Base-by-base conservation (phyloP, 2,113 vertebrate species). In the Amazona vittata region DNA sequence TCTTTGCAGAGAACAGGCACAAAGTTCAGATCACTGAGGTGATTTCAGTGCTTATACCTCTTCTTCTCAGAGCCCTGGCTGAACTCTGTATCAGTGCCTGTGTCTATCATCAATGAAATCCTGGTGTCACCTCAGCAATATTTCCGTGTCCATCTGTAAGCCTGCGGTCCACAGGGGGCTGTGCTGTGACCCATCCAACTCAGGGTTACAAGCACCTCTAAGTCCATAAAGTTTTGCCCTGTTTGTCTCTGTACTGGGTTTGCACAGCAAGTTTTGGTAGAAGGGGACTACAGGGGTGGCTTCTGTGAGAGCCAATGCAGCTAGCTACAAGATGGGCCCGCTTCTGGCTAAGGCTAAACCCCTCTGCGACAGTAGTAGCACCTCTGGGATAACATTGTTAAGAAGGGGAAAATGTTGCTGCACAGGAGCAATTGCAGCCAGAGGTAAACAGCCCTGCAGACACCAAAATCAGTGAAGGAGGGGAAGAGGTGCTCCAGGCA, bases 351-450 rank as follows among this genome's bases (percentile, higher is more conserved):
- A 68, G 33, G 63, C 41, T 0, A 2, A 46, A 25, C 24, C 13
- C 29, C 10, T 44, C 37, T 21, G 33, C 0, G 0, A 19, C 0
- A 2, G 26, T 2, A 20, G 33, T 31, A 18, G 39, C 0, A 1
- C 50, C 15, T 37, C 78, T 67, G 50, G 1, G 15, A 24, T 15
- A 57, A 57, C 7, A 3, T 4, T 24, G 26, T 46, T 55, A 37
- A 37, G 62, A 43, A 14, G 18, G 14, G 31, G 19, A 37, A 59
- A 24, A 35, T 35, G 57, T 35, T 59, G 33, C 33, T 59, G 33
- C 9, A 13, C 57, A 35, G 33, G 57, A 59, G 57, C 57, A 59
- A 59, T 35, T 59, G 9, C 57, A 59, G 33, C 33, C 57, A 35
- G 57, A 59, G 20, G 35, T 33, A 59, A 24, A 15, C 33, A 24